Conservation (phyloP, 2,113 vertebrate species). For the Etheostoma cragini region DNA sequence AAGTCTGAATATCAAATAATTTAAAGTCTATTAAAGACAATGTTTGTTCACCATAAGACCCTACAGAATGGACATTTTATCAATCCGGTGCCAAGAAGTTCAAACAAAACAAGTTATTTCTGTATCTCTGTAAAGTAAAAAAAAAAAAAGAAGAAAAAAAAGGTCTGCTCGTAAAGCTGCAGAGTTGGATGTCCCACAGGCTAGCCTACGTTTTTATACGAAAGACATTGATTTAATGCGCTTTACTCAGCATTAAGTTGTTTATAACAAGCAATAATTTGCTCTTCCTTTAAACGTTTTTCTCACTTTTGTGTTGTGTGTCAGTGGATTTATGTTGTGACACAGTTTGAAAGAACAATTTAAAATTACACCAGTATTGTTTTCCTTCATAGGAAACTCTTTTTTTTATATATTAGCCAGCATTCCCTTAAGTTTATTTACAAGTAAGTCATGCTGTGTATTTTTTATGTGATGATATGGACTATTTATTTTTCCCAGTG, state of each 20-base stretch:
- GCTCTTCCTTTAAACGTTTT: conserved; percentile 88
- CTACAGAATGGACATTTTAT: neutral
- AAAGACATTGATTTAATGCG: conserved; percentile 22
- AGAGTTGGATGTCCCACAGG: conserved; percentile 45
- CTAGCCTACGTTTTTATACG: neutral
- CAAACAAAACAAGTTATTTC: conserved; percentile 6
- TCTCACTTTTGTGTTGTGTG: conserved; percentile 86
- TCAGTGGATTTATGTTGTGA: conserved; percentile 72
- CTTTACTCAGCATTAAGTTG: conserved; percentile 88
- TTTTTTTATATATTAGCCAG: conserved; percentile 87
- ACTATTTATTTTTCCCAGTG: conserved; percentile 96
- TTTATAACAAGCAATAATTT: conserved; percentile 95
- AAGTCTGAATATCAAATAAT: conserved; percentile 5
- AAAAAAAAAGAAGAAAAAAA: neutral
- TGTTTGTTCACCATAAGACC: neutral
- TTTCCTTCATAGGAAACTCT: conserved; percentile 68
- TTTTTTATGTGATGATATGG: conserved; percentile 94
- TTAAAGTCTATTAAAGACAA: neutral
- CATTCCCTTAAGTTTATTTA: conserved; percentile 89
- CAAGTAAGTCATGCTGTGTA: conserved; percentile 90
- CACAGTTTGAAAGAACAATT: conserved; percentile 49
- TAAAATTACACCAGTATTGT: conserved; percentile 35
- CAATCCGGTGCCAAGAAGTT: conserved; percentile 6
- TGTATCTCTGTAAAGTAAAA: conserved; percentile 22
- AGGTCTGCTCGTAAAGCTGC: conserved; percentile 63